Conservation (phyloP, 2,797 vertebrate species). For the Tokudaia tokunoshimensis region DNA sequence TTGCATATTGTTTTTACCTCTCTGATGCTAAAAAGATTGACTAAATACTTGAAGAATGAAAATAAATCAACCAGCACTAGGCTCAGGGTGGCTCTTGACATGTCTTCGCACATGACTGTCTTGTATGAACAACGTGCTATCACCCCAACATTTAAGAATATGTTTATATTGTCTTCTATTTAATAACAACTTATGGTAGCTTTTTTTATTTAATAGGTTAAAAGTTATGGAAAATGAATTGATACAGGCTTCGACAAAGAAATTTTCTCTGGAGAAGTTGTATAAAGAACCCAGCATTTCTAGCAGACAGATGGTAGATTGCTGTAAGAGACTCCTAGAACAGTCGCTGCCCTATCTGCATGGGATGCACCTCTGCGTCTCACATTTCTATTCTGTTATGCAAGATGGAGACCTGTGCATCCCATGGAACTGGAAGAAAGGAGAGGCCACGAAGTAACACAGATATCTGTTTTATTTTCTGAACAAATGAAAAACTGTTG, state of each 20-base stretch:
- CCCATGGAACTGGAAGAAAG: constrained; percentile 97
- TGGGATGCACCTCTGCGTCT: constrained; percentile 94
- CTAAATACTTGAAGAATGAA: neutral
- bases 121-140: neutral
- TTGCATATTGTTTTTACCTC: neutral
- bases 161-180: neutral
- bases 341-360: constrained; percentile 89
- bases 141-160: neutral
- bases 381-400: constrained; percentile 96
- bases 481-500: constrained; percentile 78
- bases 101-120: neutral
- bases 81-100: rapidly evolving
- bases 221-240: constrained; percentile 91
- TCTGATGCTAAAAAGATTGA: neutral
- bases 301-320: constrained; percentile 94
- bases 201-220: constrained; percentile 88
- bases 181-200: neutral
- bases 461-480: constrained; percentile 79
- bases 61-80: neutral
- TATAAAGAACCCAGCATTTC: constrained; percentile 95
- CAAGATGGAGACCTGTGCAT: constrained; percentile 97
- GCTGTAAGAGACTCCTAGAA: constrained; percentile 92
- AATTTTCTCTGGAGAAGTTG: constrained; percentile 91
- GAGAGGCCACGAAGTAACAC: constrained; percentile 83
- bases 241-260: constrained; percentile 88